phyloP scores from a whole-genome alignment of 2,888 invertebrate genomes.

The Sicus ferrugineus region DNA sequence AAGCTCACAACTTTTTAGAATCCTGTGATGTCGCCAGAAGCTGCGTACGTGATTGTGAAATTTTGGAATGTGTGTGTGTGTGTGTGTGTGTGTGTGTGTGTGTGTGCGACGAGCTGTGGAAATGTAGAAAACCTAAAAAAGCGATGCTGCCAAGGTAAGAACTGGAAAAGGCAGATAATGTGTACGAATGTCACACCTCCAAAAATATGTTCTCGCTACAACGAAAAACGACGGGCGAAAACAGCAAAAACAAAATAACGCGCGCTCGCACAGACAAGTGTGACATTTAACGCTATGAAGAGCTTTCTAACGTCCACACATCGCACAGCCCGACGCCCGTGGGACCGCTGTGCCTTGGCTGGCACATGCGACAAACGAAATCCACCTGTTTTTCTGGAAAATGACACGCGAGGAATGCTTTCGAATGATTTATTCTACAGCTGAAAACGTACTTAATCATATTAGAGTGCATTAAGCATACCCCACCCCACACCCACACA shows the following conservation, averaged over 20 bases:
- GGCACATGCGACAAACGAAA: slow-evolving; percentile 19
- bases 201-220: slow-evolving; percentile 12
- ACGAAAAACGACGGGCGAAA: neutral
- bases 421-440: slow-evolving; percentile 54
- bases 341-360: no score
- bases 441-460: slow-evolving; percentile 59
- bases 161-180: slow-evolving; percentile 17
- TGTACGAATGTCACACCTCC: slow-evolving; percentile 27
- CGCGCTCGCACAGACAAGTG: slow-evolving; percentile 3
- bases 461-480: slow-evolving; percentile 46
- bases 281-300: no score
- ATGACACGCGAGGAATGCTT: slow-evolving; percentile 37
- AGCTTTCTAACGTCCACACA: no score
- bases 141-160: neutral
- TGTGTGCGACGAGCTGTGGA: neutral
- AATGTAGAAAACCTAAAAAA: neutral
- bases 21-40: no score
- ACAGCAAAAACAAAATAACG: neutral
- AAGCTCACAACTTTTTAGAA: no score
- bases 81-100: slow-evolving; percentile 21
- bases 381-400: slow-evolving; percentile 29
- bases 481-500: neutral
- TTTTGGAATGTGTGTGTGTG: slow-evolving; percentile 2
- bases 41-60: no score
- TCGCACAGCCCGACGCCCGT: no score